Evolutionary conservation across 1,140 invertebrate genomes (phyloP).

Genomic region (Amyelois transitella): DNA sequence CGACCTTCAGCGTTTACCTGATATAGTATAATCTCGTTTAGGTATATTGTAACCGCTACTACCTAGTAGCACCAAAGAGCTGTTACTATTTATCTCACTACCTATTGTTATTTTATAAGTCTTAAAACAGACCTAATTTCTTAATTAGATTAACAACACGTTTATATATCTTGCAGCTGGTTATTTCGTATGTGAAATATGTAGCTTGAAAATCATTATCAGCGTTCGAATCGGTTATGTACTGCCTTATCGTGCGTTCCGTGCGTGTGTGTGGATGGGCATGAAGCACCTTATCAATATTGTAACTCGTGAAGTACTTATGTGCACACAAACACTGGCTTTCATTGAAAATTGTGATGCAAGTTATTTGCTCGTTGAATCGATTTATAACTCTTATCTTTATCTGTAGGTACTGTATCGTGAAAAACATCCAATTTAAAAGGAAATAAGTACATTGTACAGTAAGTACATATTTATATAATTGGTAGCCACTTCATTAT

Average conservation of each 20-base stretch:
- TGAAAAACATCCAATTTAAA: too few species aligned
- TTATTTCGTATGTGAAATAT: too few species aligned
- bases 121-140: too few species aligned
- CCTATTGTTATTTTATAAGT: too few species aligned
- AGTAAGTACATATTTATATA: too few species aligned
- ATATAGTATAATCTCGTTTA: neutral
- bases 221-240: neutral
- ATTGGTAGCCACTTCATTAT: too few species aligned
- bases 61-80: neutral
- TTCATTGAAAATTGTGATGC: neutral
- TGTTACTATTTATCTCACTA: too few species aligned
- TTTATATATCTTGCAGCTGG: too few species aligned
- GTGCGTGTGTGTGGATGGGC: constrained; percentile 21
- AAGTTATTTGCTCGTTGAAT: neutral
- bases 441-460: too few species aligned
- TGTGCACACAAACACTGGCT: neutral
- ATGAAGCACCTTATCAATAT: constrained; percentile 16
- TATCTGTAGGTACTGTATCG: too few species aligned
- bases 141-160: too few species aligned
- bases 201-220: constrained; percentile 1
- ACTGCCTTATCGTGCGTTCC: constrained; percentile 20
- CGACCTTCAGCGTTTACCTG: neutral
- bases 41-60: neutral
- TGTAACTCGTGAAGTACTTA: neutral
- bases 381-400: neutral